Evolutionary conservation across 2,888 invertebrate species (phyloP).

Genomic region (Dryococelus australis): DNA sequence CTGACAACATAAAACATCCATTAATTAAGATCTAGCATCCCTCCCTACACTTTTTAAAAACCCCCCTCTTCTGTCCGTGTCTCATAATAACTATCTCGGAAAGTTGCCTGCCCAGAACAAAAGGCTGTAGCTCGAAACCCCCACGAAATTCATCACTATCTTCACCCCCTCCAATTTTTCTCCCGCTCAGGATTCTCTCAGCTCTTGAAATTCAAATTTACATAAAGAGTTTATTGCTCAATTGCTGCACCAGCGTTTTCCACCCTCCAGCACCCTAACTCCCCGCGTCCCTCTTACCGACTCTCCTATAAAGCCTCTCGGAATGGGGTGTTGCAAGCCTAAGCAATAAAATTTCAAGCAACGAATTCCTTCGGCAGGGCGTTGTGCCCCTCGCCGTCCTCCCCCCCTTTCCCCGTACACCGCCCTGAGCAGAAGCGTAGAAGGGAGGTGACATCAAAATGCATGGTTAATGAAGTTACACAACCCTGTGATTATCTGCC

Average conservation of each 20-base stretch:
- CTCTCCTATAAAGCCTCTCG: neutral
- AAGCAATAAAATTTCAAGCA: slow-evolving; percentile 36
- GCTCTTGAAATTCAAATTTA: slow-evolving; percentile 36
- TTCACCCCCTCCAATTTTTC: neutral
- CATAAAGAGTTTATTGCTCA: slow-evolving; percentile 42
- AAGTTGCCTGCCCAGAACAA: neutral
- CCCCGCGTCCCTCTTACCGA: neutral
- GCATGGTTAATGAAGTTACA: slow-evolving; percentile 40
- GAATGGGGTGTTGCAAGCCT: neutral
- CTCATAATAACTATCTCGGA: neutral
- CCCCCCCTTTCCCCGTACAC: neutral
- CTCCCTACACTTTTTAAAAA: neutral
- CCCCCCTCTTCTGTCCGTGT: neutral
- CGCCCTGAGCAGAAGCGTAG: neutral
- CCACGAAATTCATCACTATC: neutral
- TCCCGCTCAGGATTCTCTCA: neutral
- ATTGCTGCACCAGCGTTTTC: slow-evolving; percentile 35
- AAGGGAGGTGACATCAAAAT: slow-evolving; percentile 40
- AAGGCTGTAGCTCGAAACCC: neutral
- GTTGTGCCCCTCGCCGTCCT: neutral
- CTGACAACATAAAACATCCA: neutral
- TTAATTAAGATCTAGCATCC: neutral
- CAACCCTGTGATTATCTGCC: slow-evolving; percentile 25
- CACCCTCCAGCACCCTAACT: slow-evolving; percentile 1
- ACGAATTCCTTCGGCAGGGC: slow-evolving; percentile 33